Evolutionary conservation across 30 jellyfish, hydroid and myxozoan species (phyloP).

Genomic region (Chironex yamaguchii): DNA sequence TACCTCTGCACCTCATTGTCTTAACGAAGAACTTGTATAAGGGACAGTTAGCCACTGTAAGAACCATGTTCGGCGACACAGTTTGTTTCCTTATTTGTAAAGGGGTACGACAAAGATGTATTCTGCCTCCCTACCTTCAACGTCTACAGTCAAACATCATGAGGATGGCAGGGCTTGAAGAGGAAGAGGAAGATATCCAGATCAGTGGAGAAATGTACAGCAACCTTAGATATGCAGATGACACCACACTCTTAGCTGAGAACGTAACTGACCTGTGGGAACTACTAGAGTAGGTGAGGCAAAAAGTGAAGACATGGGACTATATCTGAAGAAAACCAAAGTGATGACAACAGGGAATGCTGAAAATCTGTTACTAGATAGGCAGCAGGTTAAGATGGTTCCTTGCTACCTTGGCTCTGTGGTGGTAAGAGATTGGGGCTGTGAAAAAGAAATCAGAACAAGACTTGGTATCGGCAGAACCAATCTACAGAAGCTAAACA

Average conservation of each 20-base stretch:
- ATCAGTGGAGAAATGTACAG: neutral
- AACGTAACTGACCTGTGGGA: neutral
- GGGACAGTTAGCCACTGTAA: constrained; percentile 15
- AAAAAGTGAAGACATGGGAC: constrained; percentile 6
- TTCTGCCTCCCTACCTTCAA: constrained; percentile 5
- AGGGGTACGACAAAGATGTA: constrained; percentile 42
- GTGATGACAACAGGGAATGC: neutral
- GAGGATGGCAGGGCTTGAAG: constrained; percentile 3
- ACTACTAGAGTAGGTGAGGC: constrained; percentile 2
- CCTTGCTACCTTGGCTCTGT: too few species aligned
- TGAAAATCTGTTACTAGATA: too few species aligned
- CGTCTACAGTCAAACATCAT: constrained; percentile 11
- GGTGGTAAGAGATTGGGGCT: too few species aligned
- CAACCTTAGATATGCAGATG: constrained; percentile 39
- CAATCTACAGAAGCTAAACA: too few species aligned
- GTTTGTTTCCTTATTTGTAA: neutral
- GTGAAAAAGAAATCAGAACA: too few species aligned
- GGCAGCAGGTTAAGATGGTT: too few species aligned
- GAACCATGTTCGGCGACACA: neutral
- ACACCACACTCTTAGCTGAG: constrained; percentile 5
- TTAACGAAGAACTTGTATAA: neutral
- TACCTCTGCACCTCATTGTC: neutral
- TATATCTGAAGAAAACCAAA: neutral
- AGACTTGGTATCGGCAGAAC: too few species aligned
- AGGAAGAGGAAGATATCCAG: neutral